Percentiles rank a stretch among this genome's conserved stretches.
Evolutionary conservation across 2,888 invertebrate genomes (phyloP).

Genomic region (Scaptomyza reducta): DNA sequence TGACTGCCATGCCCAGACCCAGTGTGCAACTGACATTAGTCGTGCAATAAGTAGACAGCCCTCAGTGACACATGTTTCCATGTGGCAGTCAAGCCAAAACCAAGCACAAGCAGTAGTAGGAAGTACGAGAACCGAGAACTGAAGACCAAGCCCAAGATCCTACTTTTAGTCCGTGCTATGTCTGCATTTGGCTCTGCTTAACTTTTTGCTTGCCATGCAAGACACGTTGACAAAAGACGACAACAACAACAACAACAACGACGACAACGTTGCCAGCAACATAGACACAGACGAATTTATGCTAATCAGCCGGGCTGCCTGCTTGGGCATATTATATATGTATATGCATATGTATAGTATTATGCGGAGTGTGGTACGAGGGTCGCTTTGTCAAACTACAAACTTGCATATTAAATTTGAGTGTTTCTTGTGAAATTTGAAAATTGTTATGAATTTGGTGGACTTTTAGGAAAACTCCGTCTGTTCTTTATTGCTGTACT

Average conservation of each 20-base stretch:
- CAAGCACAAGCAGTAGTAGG: slow-evolving; percentile 15
- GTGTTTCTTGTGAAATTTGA: slow-evolving; percentile 14
- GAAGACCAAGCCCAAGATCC: slow-evolving; percentile 32
- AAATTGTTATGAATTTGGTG: slow-evolving; percentile 9
- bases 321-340: slow-evolving; percentile 30
- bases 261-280: slow-evolving; percentile 56
- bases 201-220: slow-evolving; percentile 74
- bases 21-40: slow-evolving; percentile 76
- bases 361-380: slow-evolving; percentile 20
- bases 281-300: slow-evolving; percentile 75
- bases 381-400: slow-evolving; percentile 33
- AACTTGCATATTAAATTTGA: slow-evolving; percentile 30
- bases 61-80: slow-evolving; percentile 77
- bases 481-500: too few relatives aligned
- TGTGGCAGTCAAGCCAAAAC: slow-evolving; percentile 40
- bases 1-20: slow-evolving; percentile 35
- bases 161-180: slow-evolving; percentile 43
- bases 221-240: slow-evolving; percentile 78
- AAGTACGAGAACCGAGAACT: slow-evolving; percentile 19
- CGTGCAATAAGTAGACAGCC: slow-evolving; percentile 79
- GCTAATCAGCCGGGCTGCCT: slow-evolving; percentile 72
- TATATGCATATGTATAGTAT: neutral
- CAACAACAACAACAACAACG: slow-evolving; percentile 22
- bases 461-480: too few relatives aligned
- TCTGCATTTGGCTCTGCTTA: slow-evolving; percentile 52